Evolutionary conservation across 1,140 invertebrate species (phyloP).

Genomic region (Hylaeus anthracinus): DNA sequence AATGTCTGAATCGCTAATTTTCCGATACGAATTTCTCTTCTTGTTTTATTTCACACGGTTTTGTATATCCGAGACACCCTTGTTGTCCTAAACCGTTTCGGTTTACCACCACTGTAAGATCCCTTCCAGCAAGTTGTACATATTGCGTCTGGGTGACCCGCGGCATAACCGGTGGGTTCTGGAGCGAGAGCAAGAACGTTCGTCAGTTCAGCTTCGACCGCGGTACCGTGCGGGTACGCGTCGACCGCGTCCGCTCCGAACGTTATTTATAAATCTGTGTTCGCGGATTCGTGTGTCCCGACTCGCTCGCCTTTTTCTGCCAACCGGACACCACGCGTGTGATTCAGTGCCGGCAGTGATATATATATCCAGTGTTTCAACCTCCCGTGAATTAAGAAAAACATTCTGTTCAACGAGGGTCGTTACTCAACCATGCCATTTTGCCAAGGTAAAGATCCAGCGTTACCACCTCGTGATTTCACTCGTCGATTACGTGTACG

Average conservation of each 20-base stretch:
- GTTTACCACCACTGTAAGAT: neutral
- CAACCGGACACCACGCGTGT: slow-evolving; percentile 33
- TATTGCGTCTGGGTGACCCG: slow-evolving; percentile 21
- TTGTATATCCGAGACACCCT: too few species aligned
- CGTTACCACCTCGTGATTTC: slow-evolving; percentile 4
- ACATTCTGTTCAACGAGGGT: slow-evolving; percentile 16
- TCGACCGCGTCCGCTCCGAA: neutral
- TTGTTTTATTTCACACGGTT: too few species aligned
- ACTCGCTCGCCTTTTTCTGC: neutral
- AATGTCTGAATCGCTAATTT: too few species aligned
- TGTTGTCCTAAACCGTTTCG: too few species aligned
- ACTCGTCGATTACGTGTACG: neutral
- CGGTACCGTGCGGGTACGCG: slow-evolving; percentile 23
- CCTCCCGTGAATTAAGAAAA: slow-evolving; percentile 5
- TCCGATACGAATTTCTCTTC: too few species aligned
- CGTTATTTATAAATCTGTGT: slow-evolving; percentile 50
- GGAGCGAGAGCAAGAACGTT: neutral
- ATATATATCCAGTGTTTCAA: neutral
- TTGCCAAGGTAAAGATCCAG: slow-evolving; percentile 35
- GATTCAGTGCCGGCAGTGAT: slow-evolving; percentile 46
- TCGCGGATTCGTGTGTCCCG: neutral
- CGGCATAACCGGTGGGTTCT: neutral
- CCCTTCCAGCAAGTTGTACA: slow-evolving; percentile 1
- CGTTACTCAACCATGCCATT: slow-evolving; percentile 41
- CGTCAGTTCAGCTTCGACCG: slow-evolving; percentile 44